Evolutionary conservation across 1,140 invertebrate species (phyloP).

Genomic region (Ips typographus): DNA sequence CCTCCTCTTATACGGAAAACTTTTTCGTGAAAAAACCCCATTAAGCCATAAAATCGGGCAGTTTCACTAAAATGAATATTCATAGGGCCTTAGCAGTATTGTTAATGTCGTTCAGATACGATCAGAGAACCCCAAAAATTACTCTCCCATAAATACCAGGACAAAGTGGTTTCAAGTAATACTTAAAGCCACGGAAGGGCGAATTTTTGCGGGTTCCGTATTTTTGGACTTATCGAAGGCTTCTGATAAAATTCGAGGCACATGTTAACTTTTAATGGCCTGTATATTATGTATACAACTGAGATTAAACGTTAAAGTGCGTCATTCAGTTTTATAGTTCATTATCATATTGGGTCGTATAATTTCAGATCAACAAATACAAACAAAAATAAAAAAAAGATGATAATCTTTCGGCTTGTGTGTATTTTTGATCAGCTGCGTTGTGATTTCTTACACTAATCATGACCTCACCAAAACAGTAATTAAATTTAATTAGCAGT

Average conservation of each 20-base stretch:
- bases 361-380: no score
- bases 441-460: no score
- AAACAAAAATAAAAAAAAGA: no score
- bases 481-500: no score
- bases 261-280: background rate
- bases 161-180: background rate
- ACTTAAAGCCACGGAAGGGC: background rate
- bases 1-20: background rate
- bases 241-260: background rate
- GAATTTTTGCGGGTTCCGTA: background rate
- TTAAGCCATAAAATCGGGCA: background rate
- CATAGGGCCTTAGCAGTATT: slow-evolving; percentile 1
- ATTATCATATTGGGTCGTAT: background rate
- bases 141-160: background rate
- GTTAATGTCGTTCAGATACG: background rate
- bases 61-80: slow-evolving; percentile 5
- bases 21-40: background rate
- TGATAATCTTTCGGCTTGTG: no score
- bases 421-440: no score
- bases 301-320: background rate
- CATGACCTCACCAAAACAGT: no score
- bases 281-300: background rate
- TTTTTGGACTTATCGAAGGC: background rate
- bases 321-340: background rate
- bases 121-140: background rate